phyloP scores from a whole-genome alignment of 2,113 vertebrate species.

The Chaetodon auriga region DNA sequence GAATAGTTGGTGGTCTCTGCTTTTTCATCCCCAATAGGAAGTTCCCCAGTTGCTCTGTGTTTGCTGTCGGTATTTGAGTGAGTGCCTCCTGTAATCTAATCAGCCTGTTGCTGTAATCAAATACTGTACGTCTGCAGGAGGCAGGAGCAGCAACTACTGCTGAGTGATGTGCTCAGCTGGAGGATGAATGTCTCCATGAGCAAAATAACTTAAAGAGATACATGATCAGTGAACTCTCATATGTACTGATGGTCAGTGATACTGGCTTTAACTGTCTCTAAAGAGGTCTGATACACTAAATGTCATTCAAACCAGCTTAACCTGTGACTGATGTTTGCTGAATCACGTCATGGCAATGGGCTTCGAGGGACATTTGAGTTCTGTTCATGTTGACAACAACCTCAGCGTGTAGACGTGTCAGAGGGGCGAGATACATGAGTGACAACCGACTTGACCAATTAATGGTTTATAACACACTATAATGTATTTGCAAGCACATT shows the following conservation, averaged over 20 bases:
- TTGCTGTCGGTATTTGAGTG: constrained; percentile 68
- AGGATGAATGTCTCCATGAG: constrained; percentile 48
- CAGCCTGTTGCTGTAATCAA: constrained; percentile 76
- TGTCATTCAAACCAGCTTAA: neutral
- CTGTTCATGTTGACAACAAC: constrained; percentile 1
- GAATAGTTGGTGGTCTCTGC: constrained; percentile 20
- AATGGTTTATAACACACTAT: neutral
- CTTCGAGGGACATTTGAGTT: neutral
- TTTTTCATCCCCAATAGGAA: constrained; percentile 53
- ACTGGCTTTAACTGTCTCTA: neutral
- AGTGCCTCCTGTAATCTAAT: constrained; percentile 74
- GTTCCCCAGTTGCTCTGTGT: constrained; percentile 54
- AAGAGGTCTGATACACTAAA: neutral
- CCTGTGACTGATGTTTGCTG: neutral
- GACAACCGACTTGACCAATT: neutral
- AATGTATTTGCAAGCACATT: neutral
- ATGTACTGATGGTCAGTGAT: neutral
- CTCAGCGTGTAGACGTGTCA: neutral
- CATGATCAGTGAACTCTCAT: constrained; percentile 23
- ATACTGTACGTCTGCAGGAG: constrained; percentile 68
- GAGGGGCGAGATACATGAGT: neutral
- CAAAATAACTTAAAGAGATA: constrained; percentile 35
- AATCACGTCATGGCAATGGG: neutral
- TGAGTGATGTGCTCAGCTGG: constrained; percentile 81
- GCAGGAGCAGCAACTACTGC: constrained; percentile 19